These are phyloP conservation scores for Acipenser transmontanus DNA, from an alignment of 2,797 vertebrate species.

Conservation along the genomic window DNA sequence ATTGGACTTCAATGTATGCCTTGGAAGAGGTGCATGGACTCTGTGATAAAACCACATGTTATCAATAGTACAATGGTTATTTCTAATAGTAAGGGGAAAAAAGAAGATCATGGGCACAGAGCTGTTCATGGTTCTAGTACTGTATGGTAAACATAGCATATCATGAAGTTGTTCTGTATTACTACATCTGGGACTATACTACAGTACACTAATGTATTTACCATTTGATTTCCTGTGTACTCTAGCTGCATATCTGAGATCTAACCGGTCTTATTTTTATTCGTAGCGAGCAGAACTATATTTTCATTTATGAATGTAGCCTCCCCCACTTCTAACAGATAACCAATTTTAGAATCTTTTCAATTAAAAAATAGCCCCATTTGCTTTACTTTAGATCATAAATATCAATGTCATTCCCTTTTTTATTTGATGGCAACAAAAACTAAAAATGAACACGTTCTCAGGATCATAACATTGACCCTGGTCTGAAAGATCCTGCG, in stretches of 20 bases:
- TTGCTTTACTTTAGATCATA: neutral
- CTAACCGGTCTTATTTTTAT: neutral
- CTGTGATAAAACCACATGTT: neutral
- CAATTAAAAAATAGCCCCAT: neutral
- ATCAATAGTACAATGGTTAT: neutral
- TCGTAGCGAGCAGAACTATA: slow-evolving; percentile 8
- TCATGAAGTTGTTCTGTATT: neutral
- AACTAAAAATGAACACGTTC: too few relatives aligned
- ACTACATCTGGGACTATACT: slow-evolving; percentile 8
- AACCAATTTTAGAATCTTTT: neutral
- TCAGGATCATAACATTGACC: too few relatives aligned
- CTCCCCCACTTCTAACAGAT: slow-evolving; percentile 1
- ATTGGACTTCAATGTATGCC: neutral
- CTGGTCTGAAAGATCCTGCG: too few relatives aligned
- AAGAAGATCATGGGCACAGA: neutral
- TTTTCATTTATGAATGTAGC: slow-evolving; percentile 17
- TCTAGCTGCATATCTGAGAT: slow-evolving; percentile 9
- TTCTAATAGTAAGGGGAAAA: neutral
- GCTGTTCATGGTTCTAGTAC: neutral
- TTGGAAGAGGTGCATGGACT: slow-evolving; percentile 1
- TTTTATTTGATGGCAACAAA: too few relatives aligned
- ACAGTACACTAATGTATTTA: neutral
- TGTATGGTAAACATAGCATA: slow-evolving; percentile 2
- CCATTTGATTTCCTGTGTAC: neutral
- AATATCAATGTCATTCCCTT: too few relatives aligned